Conservation (phyloP, 2,797 vertebrate genomes). For the Galago senegalensis region DNA sequence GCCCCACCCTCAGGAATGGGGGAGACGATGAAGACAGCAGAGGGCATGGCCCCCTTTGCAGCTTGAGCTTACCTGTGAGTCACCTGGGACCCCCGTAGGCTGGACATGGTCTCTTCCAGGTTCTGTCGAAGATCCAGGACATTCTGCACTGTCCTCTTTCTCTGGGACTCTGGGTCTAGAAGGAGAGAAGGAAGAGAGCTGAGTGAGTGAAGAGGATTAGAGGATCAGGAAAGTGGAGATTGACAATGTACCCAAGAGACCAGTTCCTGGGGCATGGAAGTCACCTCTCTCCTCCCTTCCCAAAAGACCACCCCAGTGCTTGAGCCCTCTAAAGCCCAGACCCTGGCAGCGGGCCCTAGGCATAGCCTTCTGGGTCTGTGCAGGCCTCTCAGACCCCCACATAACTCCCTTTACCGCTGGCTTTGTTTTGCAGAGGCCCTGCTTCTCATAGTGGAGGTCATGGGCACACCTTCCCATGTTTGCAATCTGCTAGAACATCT, state of each 20-base stretch:
- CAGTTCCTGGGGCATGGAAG: fast-evolving
- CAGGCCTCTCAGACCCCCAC: not conserved
- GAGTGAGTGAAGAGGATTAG: slow-evolving; percentile 35
- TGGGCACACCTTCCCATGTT: not conserved
- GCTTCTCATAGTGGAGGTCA: not conserved
- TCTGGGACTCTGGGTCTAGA: slow-evolving; percentile 96
- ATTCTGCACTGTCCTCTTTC: slow-evolving; percentile 98
- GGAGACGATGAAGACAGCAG: too few relatives aligned
- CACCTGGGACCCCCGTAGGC: slow-evolving; percentile 96
- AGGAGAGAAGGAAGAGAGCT: not conserved
- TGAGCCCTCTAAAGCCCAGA: not conserved
- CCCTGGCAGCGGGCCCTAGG: not conserved
- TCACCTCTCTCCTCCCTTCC: not conserved
- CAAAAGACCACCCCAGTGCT: not conserved
- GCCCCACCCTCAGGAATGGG: not conserved
- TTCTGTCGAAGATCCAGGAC: slow-evolving; percentile 99
- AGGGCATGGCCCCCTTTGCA: fast-evolving
- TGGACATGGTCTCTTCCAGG: slow-evolving; percentile 98
- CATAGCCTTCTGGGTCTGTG: not conserved
- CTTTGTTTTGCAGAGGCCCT: not conserved
- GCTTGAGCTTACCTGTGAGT: slow-evolving; percentile 93
- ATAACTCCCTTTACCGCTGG: not conserved
- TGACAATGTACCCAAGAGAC: not conserved
- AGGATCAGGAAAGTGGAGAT: fast-evolving
- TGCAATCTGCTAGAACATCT: not conserved